Evolutionary conservation across 2,113 vertebrate species (phyloP).

Genomic region (Pteropus alecto): DNA sequence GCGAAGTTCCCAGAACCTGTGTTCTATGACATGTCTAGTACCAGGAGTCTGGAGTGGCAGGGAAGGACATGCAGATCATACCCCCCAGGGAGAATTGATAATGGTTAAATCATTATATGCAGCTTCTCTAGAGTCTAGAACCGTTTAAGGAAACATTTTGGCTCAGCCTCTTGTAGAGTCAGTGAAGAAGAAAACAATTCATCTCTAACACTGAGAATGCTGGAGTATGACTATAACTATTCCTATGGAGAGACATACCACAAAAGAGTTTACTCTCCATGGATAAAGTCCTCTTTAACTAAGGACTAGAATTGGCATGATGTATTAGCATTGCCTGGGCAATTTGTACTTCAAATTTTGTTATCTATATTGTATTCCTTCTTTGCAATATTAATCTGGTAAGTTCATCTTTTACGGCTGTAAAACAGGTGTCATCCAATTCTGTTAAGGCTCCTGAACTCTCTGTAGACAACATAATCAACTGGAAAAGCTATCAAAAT

Average conservation of each 20-base stretch:
- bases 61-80: not conserved
- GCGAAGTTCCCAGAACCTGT: not conserved
- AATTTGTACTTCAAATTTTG: not conserved
- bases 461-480: not conserved
- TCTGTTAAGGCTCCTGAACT: not conserved
- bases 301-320: not conserved
- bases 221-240: not conserved
- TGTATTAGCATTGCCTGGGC: not conserved
- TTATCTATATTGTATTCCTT: not conserved
- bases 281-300: not conserved
- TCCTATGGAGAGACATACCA: not conserved
- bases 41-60: not conserved
- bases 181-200: not conserved
- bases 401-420: not conserved
- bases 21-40: not conserved
- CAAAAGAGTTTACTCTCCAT: not conserved
- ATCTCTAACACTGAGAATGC: not conserved
- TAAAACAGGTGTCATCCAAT: not conserved
- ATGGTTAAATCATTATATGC: not conserved
- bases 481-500: slow-evolving; percentile 17
- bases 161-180: not conserved
- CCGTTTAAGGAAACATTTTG: not conserved
- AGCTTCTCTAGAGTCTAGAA: not conserved
- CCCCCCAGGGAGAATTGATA: not conserved
- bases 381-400: not conserved